Percentiles rank a stretch among this genome's conserved stretches.
Evolutionary conservation across 2,888 invertebrate species (phyloP).

Genomic region (Apodemia duryi): DNA sequence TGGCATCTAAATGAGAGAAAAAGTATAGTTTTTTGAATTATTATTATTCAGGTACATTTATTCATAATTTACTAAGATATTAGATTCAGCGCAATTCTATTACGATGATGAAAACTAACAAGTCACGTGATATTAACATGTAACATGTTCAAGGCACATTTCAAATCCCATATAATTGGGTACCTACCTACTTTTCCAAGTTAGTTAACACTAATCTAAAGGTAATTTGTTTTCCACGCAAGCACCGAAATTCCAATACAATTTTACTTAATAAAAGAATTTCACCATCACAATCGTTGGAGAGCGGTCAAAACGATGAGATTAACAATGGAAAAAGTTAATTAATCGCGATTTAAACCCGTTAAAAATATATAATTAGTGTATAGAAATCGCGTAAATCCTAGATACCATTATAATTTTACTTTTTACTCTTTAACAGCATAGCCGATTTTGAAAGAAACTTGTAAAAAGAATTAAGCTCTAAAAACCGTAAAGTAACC

Average conservation of each 20-base stretch:
- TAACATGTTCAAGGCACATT: neutral
- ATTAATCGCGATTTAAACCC: neutral
- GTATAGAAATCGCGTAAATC: conserved; percentile 4
- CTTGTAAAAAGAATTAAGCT: neutral
- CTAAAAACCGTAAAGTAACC: too few species aligned
- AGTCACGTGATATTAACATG: neutral
- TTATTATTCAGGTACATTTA: neutral
- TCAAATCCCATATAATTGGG: neutral
- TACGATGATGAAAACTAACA: neutral
- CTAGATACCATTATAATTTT: neutral
- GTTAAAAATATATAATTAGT: conserved; percentile 4
- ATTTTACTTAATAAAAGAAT: neutral
- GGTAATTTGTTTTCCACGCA: neutral
- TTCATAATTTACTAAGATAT: too few species aligned
- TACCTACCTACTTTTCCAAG: neutral
- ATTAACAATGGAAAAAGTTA: conserved; percentile 5
- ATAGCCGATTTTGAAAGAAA: conserved; percentile 5
- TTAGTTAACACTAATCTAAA: neutral
- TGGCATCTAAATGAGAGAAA: conserved; percentile 10
- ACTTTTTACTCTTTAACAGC: conserved; percentile 2
- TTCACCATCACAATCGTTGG: neutral
- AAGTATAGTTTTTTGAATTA: neutral
- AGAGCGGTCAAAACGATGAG: neutral
- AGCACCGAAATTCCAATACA: neutral
- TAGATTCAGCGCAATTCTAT: too few species aligned